Evolutionary conservation across 2,888 invertebrate species (phyloP).

Genomic region (Scaptomyza cyrtandrae): DNA sequence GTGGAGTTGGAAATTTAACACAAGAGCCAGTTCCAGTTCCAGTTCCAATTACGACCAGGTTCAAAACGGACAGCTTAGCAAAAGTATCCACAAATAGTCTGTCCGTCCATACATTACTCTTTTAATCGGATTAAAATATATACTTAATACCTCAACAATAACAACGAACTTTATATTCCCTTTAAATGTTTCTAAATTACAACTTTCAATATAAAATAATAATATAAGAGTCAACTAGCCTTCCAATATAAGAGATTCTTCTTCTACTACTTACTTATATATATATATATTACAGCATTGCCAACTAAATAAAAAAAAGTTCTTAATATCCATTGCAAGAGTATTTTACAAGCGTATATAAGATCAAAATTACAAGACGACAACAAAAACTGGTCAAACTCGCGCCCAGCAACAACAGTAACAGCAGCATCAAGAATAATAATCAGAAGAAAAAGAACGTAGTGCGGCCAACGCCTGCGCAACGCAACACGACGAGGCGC

Average conservation of each 20-base stretch:
- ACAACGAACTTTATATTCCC: constrained; percentile 16
- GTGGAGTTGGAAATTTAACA: constrained; percentile 15
- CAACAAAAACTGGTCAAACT: constrained; percentile 65
- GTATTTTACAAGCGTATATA: constrained; percentile 12
- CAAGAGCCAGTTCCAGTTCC: constrained; percentile 8
- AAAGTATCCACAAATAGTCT: neutral
- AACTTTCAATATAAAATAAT: neutral
- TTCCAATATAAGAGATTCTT: neutral
- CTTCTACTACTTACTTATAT: no score
- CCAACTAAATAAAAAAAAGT: constrained; percentile 16
- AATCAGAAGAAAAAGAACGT: constrained; percentile 30
- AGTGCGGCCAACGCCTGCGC: constrained; percentile 67
- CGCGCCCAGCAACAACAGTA: constrained; percentile 57
- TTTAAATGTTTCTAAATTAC: neutral
- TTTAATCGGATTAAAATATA: constrained; percentile 52
- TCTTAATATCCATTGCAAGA: constrained; percentile 11
- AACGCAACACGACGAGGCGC: constrained; percentile 46
- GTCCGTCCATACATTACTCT: constrained; percentile 4
- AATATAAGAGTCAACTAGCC: neutral
- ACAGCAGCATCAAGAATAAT: constrained; percentile 21
- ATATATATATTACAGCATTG: neutral
- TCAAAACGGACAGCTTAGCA: constrained; percentile 21
- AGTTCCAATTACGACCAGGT: no score
- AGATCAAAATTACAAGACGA: constrained; percentile 34
- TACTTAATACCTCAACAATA: constrained; percentile 11